Base-by-base conservation (phyloP, 2,113 vertebrate genomes). In the Leptobrachium ailaonicum region DNA sequence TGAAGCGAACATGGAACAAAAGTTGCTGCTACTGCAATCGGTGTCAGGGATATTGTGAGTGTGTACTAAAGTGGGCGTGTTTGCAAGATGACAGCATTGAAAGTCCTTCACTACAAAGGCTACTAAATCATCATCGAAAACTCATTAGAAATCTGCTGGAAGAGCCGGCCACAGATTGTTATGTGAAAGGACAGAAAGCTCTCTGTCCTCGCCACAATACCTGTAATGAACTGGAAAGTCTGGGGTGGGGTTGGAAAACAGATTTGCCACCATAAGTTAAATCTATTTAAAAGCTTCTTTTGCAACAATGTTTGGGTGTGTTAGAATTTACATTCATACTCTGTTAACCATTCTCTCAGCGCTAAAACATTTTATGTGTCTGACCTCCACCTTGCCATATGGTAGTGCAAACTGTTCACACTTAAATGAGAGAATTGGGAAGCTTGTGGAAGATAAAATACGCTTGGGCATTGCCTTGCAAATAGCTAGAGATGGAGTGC, bases 331-430 rank as follows among this genome's bases (percentile, higher is more conserved):
- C 92, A 95, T 97, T 96, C 94, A 94, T 88, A 83, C 90, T 92
- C 94, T 95, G 96, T 97, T 96, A 96, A 95, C 92, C 89, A 95
- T 95, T 94, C 95, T 90, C 20, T 45, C 86, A 0, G 75, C 86
- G 90, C 88, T 88, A 94, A 90, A 93, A 95, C 87, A 91, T 93
- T 96, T 95, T 95, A 96, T 96, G 92, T 90, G 86, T 95, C 93
- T 96, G 96, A 98, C 95, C 95, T 92, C 92, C 88, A 94, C 94
- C 95, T 94, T 92, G 93, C 95, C 97, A 98, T 98, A 95, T 98
- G 97, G 91, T 90, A 81, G 83, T 60, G 75, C 85, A 88, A 87
- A 90, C 88, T 89, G 88, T 85, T 88, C 87, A 84, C 79, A 62
- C 20, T 83, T 81, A 77, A 87, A 86, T 80, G 85, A 8, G 12